Base-by-base conservation (phyloP, 37 sponge, comb jelly and placozoan species). In the Chondrosia reniformis region DNA sequence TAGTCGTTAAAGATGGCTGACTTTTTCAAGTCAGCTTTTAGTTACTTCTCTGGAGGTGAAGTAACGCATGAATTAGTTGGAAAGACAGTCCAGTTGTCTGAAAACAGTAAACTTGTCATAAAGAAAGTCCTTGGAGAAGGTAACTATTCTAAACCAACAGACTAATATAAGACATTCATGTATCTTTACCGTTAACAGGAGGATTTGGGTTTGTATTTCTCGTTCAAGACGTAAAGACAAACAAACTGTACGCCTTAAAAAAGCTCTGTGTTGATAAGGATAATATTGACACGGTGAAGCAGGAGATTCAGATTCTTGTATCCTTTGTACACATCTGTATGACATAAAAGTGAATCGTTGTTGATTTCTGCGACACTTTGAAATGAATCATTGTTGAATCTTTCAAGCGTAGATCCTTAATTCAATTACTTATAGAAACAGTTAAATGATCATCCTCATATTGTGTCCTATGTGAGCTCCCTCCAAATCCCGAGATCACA, bases 161-260 rank as follows among this genome's bases (percentile, higher is more conserved):
- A 25, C n/a, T 63, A 25, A 10, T 27, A 10, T 10, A 10, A 25
- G 10, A n/a, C 64, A n/a, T n/a, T n/a, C n/a, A n/a, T n/a, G n/a
- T n/a, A n/a, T 55, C 41, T 52, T 24, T 12, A 25, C 22, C 8
- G 21, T 43, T 67, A 72, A 22, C 67, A 92, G 95, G 95, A 38
- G 95, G 95, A 12, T 94, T 86, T 77, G 95, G 92, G 31, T 88
- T 75, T 38, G 89, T 94, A 21, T 94, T 85, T 46, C 45, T 85
- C 30, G 95, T 87, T 17, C 93, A 92, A 61, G 95, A 94, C 61
- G 66, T 34, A 0, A 76, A 42, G 55, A 85, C 89, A 33, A 89
- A 93, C 13, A 61, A 76, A 10, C 84, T 85, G 19, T 94, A 80
- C 83, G 95, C 95, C 46, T 56, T 94, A 37, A 94, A 94, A 87